Evolutionary conservation across 2,113 vertebrate genomes (phyloP).

Genomic region (Protomyctophum bolini): DNA sequence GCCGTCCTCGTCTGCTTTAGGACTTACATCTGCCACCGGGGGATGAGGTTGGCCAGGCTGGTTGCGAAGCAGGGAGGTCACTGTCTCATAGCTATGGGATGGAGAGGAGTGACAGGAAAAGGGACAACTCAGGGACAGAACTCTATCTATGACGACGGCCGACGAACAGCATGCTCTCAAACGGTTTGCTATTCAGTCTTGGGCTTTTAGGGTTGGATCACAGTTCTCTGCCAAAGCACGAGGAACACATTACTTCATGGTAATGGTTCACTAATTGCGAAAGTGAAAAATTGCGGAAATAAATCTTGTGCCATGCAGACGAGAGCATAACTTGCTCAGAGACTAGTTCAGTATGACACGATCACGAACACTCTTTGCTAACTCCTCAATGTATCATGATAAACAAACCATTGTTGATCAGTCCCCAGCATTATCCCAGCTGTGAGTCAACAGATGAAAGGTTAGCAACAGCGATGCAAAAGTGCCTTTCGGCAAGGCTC

Average conservation of each 20-base stretch:
- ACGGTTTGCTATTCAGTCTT: conserved; percentile 52
- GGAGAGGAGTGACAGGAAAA: conserved; percentile 55
- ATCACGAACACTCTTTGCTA: too few relatives aligned
- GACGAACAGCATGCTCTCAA: conserved; percentile 14
- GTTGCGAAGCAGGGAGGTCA: conserved; percentile 55
- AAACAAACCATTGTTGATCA: not conserved
- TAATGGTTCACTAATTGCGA: not conserved
- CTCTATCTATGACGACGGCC: conserved; percentile 38
- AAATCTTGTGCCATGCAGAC: conserved; percentile 4
- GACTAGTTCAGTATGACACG: not conserved
- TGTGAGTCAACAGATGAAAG: not conserved
- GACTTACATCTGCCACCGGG: conserved; percentile 17
- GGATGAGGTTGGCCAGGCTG: conserved; percentile 24
- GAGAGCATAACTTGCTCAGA: conserved; percentile 3
- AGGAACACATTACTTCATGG: conserved; percentile 20
- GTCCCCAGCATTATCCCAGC: not conserved
- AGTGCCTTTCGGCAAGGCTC: not conserved
- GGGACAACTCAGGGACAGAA: conserved; percentile 24
- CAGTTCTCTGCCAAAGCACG: conserved; percentile 11
- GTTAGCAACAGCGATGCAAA: not conserved
- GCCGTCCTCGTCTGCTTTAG: conserved; percentile 12
- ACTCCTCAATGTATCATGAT: too few relatives aligned
- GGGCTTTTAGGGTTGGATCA: conserved; percentile 56
- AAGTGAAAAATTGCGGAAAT: not conserved
- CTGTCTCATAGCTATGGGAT: conserved; percentile 58